Conservation (phyloP, 2,797 vertebrate species). For the Gallinago solitaria region DNA sequence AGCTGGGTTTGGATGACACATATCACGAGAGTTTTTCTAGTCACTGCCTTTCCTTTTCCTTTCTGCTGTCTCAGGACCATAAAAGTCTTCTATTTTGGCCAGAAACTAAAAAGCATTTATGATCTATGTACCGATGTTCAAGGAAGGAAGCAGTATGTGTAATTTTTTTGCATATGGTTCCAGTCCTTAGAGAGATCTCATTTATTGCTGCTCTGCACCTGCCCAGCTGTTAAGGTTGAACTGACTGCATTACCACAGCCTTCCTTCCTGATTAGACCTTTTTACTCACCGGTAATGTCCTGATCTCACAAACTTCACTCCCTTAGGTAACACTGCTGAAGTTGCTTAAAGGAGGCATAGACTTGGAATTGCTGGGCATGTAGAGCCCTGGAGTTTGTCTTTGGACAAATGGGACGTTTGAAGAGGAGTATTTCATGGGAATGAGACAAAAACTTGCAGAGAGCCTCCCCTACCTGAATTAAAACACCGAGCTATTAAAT, state of each 20-base stretch:
- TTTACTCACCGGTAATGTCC: not conserved
- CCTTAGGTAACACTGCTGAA: not conserved
- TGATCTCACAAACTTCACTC: not conserved
- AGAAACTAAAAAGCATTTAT: not conserved
- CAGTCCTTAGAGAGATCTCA: not conserved
- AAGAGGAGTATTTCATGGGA: not conserved
- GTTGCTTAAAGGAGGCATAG: not conserved
- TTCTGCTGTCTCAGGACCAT: conserved; percentile 3
- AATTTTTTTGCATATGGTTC: not conserved
- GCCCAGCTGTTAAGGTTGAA: not conserved
- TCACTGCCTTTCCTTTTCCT: conserved; percentile 55
- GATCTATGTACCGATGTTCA: accelerated
- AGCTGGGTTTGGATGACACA: conserved; percentile 21
- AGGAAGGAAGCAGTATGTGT: not conserved
- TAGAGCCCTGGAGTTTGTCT: not conserved
- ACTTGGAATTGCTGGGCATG: not conserved
- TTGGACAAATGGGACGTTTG: not conserved
- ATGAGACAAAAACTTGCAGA: not conserved
- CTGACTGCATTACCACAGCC: not conserved
- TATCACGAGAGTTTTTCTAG: conserved; percentile 1
- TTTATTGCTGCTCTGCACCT: not conserved
- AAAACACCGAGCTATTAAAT: not conserved
- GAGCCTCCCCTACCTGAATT: accelerated
- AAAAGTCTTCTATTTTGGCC: conserved; percentile 20
- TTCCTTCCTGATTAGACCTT: conserved; percentile 22